Conservation (phyloP, 2,113 vertebrate species). For the Hippocampus abdominalis region DNA sequence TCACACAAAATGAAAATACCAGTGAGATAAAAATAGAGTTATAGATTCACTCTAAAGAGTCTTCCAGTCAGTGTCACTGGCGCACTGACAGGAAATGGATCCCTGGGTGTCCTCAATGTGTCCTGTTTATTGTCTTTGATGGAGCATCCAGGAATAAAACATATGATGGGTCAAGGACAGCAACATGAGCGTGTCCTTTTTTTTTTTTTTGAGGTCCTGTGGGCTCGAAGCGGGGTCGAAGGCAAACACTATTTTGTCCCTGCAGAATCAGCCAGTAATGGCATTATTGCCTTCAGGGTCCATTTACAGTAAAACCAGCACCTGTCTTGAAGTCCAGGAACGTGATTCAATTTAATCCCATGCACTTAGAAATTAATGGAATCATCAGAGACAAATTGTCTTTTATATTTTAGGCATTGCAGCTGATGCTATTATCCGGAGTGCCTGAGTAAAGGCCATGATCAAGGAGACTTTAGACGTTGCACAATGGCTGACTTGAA, state of each 20-base stretch:
- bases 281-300: constrained; percentile 45
- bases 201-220: constrained; percentile 13
- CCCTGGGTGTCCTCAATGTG: constrained; percentile 21
- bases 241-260: constrained; percentile 51
- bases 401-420: constrained; percentile 37
- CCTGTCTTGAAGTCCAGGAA: constrained; percentile 45
- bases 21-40: constrained; percentile 1
- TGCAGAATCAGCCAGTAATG: constrained; percentile 46
- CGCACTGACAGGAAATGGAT: constrained; percentile 21
- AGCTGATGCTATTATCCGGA: constrained; percentile 46
- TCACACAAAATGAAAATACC: not conserved
- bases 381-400: constrained; percentile 57
- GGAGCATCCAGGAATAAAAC: constrained; percentile 25
- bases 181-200: constrained; percentile 10
- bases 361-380: constrained; percentile 54
- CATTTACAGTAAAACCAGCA: constrained; percentile 52
- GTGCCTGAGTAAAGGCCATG: constrained; percentile 23
- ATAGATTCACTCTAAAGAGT: not conserved
- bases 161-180: constrained; percentile 33
- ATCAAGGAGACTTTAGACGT: constrained; percentile 25
- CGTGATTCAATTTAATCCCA: constrained; percentile 58
- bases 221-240: constrained; percentile 23
- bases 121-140: constrained; percentile 34
- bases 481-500: constrained; percentile 6
- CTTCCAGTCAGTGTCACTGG: constrained; percentile 19